Evolutionary conservation across 2,888 invertebrate species (phyloP).

Genomic region (Cheiracanthium punctorium): DNA sequence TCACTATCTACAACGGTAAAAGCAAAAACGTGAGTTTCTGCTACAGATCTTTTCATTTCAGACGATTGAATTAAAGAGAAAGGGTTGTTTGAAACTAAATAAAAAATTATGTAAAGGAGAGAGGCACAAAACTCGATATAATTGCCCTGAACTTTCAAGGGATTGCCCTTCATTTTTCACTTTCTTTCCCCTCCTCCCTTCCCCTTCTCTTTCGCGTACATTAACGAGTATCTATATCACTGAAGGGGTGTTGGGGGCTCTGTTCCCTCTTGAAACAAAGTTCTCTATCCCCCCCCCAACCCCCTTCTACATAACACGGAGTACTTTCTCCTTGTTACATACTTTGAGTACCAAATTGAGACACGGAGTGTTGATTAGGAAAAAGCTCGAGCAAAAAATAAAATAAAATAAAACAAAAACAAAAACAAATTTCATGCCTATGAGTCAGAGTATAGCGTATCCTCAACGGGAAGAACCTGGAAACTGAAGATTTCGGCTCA

Average conservation of each 20-base stretch:
- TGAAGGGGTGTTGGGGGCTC: not conserved
- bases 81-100: not conserved
- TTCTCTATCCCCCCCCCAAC: not conserved
- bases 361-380: not conserved
- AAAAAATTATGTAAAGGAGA: slow-evolving; percentile 3
- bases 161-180: slow-evolving; percentile 9
- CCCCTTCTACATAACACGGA: not conserved
- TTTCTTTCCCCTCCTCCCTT: not conserved
- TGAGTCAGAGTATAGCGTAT: not conserved
- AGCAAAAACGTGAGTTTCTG: not conserved
- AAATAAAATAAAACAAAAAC: not conserved
- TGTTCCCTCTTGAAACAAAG: not conserved
- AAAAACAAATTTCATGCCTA: not conserved
- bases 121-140: not conserved
- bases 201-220: not conserved
- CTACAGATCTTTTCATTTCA: not conserved
- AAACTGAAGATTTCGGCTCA: not conserved
- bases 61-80: slow-evolving; percentile 5
- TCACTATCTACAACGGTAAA: too few species aligned
- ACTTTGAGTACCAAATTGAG: not conserved
- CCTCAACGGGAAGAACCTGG: not conserved
- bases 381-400: not conserved
- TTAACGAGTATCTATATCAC: slow-evolving; percentile 10
- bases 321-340: not conserved
- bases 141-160: slow-evolving; percentile 12